A percentile compares a stretch with the other conserved stretches of the same genome.
Evolutionary conservation across 2,888 invertebrate species (phyloP).

Genomic region (Monoplex corrugatus): DNA sequence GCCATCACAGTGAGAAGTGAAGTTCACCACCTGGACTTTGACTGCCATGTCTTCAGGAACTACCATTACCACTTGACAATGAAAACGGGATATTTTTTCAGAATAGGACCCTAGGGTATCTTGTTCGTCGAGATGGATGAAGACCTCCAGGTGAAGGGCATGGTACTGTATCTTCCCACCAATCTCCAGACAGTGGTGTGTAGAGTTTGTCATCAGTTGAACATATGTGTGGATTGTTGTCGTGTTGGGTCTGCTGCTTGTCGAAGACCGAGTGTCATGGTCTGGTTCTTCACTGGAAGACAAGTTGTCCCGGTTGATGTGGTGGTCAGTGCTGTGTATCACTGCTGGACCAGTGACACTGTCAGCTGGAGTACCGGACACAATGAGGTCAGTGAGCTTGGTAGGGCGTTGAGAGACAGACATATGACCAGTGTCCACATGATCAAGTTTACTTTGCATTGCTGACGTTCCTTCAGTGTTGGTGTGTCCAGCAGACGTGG

Average conservation of each 20-base stretch:
- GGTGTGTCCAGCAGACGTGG: too few species aligned
- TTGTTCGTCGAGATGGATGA: background rate
- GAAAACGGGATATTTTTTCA: background rate
- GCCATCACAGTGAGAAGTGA: background rate
- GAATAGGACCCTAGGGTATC: background rate
- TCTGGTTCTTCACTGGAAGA: background rate
- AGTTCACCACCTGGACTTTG: slow-evolving; percentile 29
- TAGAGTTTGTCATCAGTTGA: background rate
- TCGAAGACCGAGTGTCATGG: background rate
- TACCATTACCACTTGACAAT: slow-evolving; percentile 1
- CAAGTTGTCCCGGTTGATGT: background rate
- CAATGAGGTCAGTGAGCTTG: background rate
- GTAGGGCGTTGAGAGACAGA: background rate
- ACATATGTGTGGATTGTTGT: background rate
- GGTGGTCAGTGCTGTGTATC: background rate
- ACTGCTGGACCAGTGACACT: too few species aligned
- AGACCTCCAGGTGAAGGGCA: background rate
- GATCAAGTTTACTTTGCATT: too few species aligned
- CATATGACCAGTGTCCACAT: background rate
- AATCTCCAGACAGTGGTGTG: background rate
- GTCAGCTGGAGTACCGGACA: background rate
- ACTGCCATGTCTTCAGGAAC: slow-evolving; percentile 5
- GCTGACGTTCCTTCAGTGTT: too few species aligned
- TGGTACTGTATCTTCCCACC: background rate
- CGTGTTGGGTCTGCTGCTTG: background rate